Evolutionary conservation across 1,140 invertebrate species (phyloP), one percentile per base, ranked within the genome.

Genomic region (Trichonephila clavipes): DNA sequence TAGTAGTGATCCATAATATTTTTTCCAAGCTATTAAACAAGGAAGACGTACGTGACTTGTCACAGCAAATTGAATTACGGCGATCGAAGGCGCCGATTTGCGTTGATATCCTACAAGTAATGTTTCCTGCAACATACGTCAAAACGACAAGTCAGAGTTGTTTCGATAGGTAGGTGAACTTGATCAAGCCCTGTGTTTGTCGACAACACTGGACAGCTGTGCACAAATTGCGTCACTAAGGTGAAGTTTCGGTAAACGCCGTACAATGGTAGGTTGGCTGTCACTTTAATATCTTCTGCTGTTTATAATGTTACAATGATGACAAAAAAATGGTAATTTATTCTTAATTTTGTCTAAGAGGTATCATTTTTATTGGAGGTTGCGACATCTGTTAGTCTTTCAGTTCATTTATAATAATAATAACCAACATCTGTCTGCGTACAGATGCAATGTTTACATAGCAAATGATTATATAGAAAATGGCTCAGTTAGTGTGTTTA

Each of bases 51-150:
- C 66, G 16, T 7, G 28, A 77, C 24, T 28, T 28, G 72, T 40
- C 72, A 77, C 72, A 34, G 72, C 72, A 77, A 77, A 77, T 77
- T 77, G 72, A 77, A 77, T 77, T 77, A 77, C 6, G 28, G 14
- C 72, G 72, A 77, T 18, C 14, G 28, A 24, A 77, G 72, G 72
- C 72, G 72, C 72, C 72, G 72, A 16, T 77, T 40, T 16, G 28
- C 72, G 72, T 77, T 40, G 72, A 77, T 18, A 40, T 6, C 24
- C 12, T 18, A 34, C 72, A 18, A 77, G 14, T 40, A 28, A 77
- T 40, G 34, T 77, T 77, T 77, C 72, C 72, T 77, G 72, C 16
- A 77, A 40, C 72, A 40, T 34, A 77, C 72, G 72, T 77, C 72
- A 77, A 77, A 51, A 77, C 72, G 14, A 18, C 72, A 40, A 51